Evolutionary conservation across 2,888 invertebrate species (phyloP).

Genomic region (Cryptocephalus moraei): DNA sequence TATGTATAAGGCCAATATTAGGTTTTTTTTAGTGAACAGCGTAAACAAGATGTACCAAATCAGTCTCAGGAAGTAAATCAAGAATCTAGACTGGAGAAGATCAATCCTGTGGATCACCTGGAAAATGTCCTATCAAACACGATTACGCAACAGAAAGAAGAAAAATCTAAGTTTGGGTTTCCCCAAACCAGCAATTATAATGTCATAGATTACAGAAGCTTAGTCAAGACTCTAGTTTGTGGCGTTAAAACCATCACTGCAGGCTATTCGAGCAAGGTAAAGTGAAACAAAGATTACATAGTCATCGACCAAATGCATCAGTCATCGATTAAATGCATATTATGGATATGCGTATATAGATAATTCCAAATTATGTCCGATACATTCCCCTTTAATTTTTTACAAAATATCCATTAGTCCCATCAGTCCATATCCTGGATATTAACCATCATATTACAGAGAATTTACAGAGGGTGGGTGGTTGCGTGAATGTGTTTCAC

Average conservation of each 20-base stretch:
- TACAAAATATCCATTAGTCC: too few relatives aligned
- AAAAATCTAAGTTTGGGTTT: slow-evolving; percentile 65
- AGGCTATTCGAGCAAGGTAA: slow-evolving; percentile 81
- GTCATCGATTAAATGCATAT: neutral
- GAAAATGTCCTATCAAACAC: slow-evolving; percentile 28
- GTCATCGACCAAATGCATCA: neutral
- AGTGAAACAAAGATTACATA: slow-evolving; percentile 16
- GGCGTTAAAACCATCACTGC: slow-evolving; percentile 96
- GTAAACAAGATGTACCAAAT: slow-evolving; percentile 28
- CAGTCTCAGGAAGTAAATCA: slow-evolving; percentile 10
- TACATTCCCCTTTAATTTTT: too few relatives aligned
- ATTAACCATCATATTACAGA: too few relatives aligned
- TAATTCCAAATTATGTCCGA: too few relatives aligned
- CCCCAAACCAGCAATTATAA: slow-evolving; percentile 68
- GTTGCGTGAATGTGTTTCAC: too few relatives aligned
- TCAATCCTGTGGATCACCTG: slow-evolving; percentile 35
- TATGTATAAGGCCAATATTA: neutral
- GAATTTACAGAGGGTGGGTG: too few relatives aligned
- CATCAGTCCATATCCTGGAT: too few relatives aligned
- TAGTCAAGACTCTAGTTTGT: slow-evolving; percentile 88
- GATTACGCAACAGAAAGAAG: slow-evolving; percentile 35
- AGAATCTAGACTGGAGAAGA: slow-evolving; percentile 47
- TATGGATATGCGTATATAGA: too few relatives aligned
- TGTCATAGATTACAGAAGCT: slow-evolving; percentile 81
- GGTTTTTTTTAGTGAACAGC: slow-evolving; percentile 21